Evolutionary conservation across 2,113 vertebrate genomes (phyloP).

Genomic region (Haliaeetus leucogaster): DNA sequence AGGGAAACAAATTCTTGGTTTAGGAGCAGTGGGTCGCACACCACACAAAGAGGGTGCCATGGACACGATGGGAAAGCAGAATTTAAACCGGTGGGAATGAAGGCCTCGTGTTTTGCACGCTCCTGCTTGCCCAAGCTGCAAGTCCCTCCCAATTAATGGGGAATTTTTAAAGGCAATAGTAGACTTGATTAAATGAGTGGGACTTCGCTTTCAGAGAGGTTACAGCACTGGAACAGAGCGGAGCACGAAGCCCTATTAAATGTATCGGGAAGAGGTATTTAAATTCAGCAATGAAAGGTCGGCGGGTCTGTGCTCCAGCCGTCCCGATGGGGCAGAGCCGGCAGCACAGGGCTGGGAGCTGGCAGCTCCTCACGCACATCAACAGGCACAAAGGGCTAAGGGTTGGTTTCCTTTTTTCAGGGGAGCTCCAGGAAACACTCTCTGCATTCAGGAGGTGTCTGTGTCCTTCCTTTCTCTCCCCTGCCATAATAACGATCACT

Average conservation of each 20-base stretch:
- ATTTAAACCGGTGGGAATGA: rapidly evolving
- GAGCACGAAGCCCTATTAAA: background rate
- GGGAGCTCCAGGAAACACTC: background rate
- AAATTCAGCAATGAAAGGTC: background rate
- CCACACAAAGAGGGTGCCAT: rapidly evolving
- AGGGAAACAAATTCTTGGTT: background rate
- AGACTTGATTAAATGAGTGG: rapidly evolving
- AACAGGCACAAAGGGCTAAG: background rate
- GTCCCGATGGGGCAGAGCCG: background rate
- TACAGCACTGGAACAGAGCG: background rate
- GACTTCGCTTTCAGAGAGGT: background rate
- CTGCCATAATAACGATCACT: conserved; percentile 14
- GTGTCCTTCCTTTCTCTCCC: conserved; percentile 8
- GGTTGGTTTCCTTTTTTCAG: background rate
- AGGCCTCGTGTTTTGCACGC: background rate
- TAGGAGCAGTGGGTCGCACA: background rate
- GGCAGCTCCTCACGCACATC: background rate
- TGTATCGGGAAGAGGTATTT: background rate
- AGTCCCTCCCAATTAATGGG: background rate
- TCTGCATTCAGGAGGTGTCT: conserved; percentile 54
- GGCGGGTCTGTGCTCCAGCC: background rate
- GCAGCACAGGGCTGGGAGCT: background rate
- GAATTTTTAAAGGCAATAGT: background rate
- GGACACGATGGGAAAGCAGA: rapidly evolving
- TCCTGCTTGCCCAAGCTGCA: background rate